These are phyloP conservation scores for Sphaerophoria taeniata DNA, from an alignment of 2,888 invertebrate genomes.

Conservation along the genomic window DNA sequence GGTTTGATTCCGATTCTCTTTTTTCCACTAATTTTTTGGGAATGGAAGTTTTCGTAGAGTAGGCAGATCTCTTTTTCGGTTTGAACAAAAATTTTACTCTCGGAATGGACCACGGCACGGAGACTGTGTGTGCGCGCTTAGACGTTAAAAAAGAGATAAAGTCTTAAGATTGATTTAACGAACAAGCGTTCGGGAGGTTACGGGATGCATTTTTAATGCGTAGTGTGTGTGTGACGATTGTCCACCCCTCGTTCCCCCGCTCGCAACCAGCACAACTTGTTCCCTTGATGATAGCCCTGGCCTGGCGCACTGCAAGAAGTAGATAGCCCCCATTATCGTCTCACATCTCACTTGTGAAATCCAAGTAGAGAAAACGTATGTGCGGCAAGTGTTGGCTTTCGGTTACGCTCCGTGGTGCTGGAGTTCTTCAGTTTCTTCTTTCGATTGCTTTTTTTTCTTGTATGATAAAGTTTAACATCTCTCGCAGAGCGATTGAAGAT, in stretches of 20 bases:
- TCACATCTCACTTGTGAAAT: slow-evolving; percentile 31
- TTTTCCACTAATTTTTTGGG: not conserved
- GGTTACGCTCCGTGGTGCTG: slow-evolving; percentile 37
- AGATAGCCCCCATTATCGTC: slow-evolving; percentile 7
- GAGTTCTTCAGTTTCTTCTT: slow-evolving; percentile 16
- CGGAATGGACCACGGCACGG: slow-evolving; percentile 28
- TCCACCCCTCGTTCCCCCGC: not conserved
- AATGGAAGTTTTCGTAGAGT: slow-evolving; percentile 9
- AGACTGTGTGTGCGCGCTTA: slow-evolving; percentile 54
- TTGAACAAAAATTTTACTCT: not conserved
- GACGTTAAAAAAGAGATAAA: not conserved
- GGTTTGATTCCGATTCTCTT: slow-evolving; percentile 16
- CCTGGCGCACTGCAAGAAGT: slow-evolving; percentile 33
- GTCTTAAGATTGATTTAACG: slow-evolving; percentile 61
- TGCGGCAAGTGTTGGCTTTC: slow-evolving; percentile 36
- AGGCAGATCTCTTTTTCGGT: not conserved
- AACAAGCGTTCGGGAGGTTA: slow-evolving; percentile 43
- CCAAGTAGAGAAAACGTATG: slow-evolving; percentile 40
- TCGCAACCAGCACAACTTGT: not conserved
- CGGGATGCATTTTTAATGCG: slow-evolving; percentile 65
- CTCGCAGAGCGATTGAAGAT: slow-evolving; percentile 17
- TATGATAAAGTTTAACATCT: not conserved
- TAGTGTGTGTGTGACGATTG: slow-evolving; percentile 5
- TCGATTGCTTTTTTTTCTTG: not conserved
- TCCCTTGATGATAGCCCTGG: slow-evolving; percentile 18